A percentile compares a stretch with the other conserved stretches of the same genome.
These are phyloP conservation scores for Elaphurus davidianus DNA, from an alignment of 2,113 vertebrate genomes.

Conservation along the genomic window DNA sequence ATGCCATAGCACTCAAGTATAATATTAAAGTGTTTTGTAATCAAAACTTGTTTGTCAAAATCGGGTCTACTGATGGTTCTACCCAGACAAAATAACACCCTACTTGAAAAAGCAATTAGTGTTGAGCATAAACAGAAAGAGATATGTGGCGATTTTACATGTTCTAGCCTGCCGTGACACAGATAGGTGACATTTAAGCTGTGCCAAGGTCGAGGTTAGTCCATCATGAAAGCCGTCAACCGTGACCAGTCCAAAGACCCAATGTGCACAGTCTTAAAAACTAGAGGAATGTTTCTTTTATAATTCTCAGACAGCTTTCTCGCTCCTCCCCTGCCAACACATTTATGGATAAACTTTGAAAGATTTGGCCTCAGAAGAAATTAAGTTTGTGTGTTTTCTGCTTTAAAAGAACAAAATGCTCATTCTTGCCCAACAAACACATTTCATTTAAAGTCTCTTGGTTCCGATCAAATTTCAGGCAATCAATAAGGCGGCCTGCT, in stretches of 20 bases:
- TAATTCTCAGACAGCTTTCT: not conserved
- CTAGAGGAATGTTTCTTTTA: not conserved
- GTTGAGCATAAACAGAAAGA: not conserved
- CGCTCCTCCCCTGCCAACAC: not conserved
- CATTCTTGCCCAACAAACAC: constrained; percentile 28
- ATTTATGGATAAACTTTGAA: not conserved
- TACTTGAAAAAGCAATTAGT: not conserved
- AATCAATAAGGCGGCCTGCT: constrained; percentile 48
- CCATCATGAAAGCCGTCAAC: not conserved
- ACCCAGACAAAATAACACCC: not conserved
- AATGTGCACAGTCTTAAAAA: not conserved
- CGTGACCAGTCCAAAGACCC: not conserved
- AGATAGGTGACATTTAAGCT: not conserved
- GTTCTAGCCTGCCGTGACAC: not conserved
- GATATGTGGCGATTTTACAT: not conserved
- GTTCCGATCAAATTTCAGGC: constrained; percentile 46
- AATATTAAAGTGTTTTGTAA: constrained; percentile 18
- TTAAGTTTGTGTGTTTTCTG: not conserved
- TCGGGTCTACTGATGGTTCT: not conserved
- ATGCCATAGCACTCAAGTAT: not conserved
- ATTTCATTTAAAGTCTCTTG: constrained; percentile 68
- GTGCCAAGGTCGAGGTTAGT: not conserved
- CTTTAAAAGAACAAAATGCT: not conserved
- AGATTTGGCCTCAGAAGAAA: not conserved
- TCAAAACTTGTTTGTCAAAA: not conserved